Evolutionary conservation across 2,113 vertebrate genomes (phyloP).

Genomic region (Notiomystis cincta): DNA sequence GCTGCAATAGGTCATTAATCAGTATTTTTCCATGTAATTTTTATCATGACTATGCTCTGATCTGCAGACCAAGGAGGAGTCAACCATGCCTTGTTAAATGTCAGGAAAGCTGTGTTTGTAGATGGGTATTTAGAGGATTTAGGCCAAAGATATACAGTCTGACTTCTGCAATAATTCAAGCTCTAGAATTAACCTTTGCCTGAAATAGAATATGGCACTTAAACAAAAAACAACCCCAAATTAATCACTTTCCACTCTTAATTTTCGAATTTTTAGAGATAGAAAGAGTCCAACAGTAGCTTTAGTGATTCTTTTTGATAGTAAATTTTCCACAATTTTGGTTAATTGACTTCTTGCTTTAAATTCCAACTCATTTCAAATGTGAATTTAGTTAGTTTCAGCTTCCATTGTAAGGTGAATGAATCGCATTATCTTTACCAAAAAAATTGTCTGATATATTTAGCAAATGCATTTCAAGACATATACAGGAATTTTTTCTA

Average conservation of each 20-base stretch:
- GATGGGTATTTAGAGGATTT: background rate
- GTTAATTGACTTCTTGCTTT: background rate
- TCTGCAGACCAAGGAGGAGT: background rate
- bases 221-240: background rate
- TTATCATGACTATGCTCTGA: fast-evolving
- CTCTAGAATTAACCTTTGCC: background rate
- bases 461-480: background rate
- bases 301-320: background rate
- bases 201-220: background rate
- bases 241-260: background rate
- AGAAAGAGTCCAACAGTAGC: background rate
- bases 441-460: background rate
- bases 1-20: background rate
- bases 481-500: background rate
- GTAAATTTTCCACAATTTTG: background rate
- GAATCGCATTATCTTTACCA: fast-evolving
- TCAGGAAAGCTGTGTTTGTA: background rate
- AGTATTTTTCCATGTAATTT: background rate
- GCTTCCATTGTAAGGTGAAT: background rate
- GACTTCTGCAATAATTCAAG: background rate
- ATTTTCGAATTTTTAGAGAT: background rate
- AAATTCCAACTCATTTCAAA: background rate
- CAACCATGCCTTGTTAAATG: background rate
- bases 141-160: background rate
- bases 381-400: background rate